These are phyloP conservation scores for Corvus hawaiiensis DNA, from an alignment of 2,113 vertebrate species.

Conservation along the genomic window DNA sequence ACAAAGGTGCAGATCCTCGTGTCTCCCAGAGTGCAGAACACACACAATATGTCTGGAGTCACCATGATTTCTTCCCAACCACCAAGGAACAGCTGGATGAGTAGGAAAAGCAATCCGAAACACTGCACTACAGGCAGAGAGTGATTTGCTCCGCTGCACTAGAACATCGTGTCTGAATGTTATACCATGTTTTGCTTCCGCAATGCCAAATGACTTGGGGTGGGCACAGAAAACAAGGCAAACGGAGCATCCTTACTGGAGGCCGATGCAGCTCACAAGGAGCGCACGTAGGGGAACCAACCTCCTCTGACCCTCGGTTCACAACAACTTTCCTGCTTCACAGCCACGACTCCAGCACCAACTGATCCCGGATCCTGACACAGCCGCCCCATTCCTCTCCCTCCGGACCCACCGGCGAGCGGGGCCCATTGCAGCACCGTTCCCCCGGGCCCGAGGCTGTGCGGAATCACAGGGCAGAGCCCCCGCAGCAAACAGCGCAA, in stretches of 20 bases:
- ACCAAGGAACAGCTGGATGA: neutral
- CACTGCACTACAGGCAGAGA: neutral
- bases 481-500: neutral
- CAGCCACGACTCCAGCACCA: rapidly evolving
- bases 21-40: neutral
- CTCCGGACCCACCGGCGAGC: too few relatives aligned
- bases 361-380: rapidly evolving
- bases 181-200: rapidly evolving
- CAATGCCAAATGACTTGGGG: too few relatives aligned
- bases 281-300: too few relatives aligned
- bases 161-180: rapidly evolving
- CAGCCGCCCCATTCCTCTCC: neutral
- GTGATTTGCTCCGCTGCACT: rapidly evolving
- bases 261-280: too few relatives aligned
- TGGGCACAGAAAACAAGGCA: too few relatives aligned
- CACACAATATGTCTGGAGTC: rapidly evolving
- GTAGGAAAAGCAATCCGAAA: neutral
- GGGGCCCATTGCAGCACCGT: neutral
- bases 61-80: neutral
- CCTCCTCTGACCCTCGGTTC: neutral
- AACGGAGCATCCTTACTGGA: too few relatives aligned
- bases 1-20: neutral
- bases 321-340: neutral
- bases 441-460: neutral
- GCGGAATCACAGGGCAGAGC: neutral